Evolutionary conservation across 2,797 vertebrate species (phyloP).

Genomic region (Micrastur ruficollis): DNA sequence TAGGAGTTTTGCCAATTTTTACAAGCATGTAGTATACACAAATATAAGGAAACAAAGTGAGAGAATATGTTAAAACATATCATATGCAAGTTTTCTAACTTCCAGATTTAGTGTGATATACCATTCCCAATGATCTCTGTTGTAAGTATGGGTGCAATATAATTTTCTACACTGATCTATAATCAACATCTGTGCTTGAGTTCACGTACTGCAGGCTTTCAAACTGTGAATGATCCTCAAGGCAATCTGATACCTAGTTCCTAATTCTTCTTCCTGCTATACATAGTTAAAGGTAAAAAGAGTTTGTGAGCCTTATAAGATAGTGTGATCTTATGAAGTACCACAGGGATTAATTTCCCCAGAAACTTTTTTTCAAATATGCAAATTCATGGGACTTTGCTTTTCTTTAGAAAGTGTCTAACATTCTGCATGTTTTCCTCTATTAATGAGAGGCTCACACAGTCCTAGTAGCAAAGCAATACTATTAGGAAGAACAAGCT

Average conservation of each 20-base stretch:
- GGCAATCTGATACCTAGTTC: not conserved
- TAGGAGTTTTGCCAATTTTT: not conserved
- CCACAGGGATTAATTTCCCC: not conserved
- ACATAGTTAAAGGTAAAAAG: not conserved
- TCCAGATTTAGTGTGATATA: conserved; percentile 66
- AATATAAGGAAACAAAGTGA: not conserved
- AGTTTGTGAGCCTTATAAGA: not conserved
- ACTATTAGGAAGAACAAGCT: not conserved
- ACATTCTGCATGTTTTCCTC: not conserved
- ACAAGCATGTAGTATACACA: not conserved
- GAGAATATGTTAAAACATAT: not conserved
- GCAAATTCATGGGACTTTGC: not conserved
- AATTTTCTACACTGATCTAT: conserved; percentile 72
- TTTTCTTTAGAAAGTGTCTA: not conserved
- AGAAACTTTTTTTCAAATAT: not conserved
- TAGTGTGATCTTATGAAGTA: not conserved
- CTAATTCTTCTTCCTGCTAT: not conserved
- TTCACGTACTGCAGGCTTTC: not conserved
- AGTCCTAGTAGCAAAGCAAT: not conserved
- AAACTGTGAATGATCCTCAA: not conserved
- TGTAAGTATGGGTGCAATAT: conserved; percentile 70
- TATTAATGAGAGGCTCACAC: not conserved
- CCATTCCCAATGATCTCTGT: conserved; percentile 67
- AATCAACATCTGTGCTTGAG: not conserved
- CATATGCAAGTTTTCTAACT: not conserved